phyloP scores from a whole-genome alignment of 2,113 vertebrate genomes.

The Micronisus gabar region DNA sequence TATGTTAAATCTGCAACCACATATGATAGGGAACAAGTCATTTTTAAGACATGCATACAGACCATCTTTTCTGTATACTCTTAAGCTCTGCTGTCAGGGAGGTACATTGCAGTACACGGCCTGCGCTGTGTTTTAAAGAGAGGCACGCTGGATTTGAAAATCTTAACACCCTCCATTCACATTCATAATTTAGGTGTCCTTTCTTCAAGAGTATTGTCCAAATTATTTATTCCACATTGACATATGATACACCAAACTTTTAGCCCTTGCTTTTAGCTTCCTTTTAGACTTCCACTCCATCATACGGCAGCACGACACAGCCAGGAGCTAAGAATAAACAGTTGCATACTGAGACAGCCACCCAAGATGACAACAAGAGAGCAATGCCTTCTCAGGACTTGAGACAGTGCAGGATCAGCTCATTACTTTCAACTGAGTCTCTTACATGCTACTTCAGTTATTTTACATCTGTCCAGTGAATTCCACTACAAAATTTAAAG shows the following conservation, averaged over 20 bases:
- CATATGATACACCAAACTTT: background rate
- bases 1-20: background rate
- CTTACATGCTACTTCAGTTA: background rate
- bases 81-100: background rate
- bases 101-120: background rate
- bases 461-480: background rate
- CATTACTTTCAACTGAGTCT: background rate
- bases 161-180: background rate
- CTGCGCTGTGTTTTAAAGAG: background rate
- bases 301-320: background rate
- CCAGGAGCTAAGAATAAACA: background rate
- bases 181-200: background rate
- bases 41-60: background rate
- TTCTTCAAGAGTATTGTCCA: background rate
- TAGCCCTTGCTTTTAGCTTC: background rate
- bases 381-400: background rate
- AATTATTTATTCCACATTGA: background rate
- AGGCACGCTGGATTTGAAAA: background rate
- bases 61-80: background rate
- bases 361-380: background rate
- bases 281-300: background rate
- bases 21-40: background rate
- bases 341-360: background rate
- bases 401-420: background rate
- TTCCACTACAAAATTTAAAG: background rate